Evolutionary conservation across 1,140 invertebrate genomes (phyloP).

Genomic region (Drosophila murphyi): DNA sequence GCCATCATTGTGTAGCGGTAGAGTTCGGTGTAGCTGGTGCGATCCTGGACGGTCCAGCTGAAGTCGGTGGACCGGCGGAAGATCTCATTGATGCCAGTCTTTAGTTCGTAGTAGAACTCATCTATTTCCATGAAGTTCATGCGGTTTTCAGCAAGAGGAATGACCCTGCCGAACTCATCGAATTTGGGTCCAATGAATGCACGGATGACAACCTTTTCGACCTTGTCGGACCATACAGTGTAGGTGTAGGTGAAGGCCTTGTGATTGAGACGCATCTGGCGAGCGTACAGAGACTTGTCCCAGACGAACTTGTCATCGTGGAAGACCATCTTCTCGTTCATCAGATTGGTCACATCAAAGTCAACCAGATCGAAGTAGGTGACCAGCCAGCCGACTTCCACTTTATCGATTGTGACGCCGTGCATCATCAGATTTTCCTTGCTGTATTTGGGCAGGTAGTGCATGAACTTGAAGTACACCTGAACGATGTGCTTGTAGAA

Average conservation of each 20-base stretch:
- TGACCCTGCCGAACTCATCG: conserved; percentile 85
- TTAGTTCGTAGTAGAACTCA: conserved; percentile 85
- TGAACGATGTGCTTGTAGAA: conserved; percentile 87
- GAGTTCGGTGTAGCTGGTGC: conserved; percentile 82
- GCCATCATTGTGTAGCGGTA: conserved; percentile 84
- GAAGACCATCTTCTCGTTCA: conserved; percentile 84
- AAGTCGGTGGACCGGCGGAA: conserved; percentile 85
- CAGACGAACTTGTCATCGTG: conserved; percentile 76
- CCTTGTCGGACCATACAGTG: conserved; percentile 84
- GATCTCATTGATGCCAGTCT: conserved; percentile 84
- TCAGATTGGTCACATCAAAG: conserved; percentile 76
- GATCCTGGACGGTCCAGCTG: conserved; percentile 81
- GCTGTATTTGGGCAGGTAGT: conserved; percentile 87
- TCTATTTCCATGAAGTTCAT: conserved; percentile 86
- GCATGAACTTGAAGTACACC: conserved; percentile 86
- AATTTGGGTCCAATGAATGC: conserved; percentile 83
- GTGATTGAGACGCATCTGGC: conserved; percentile 87
- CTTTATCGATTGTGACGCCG: conserved; percentile 87
- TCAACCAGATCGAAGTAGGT: conserved; percentile 83
- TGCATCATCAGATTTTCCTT: conserved; percentile 86
- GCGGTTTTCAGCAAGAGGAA: conserved; percentile 85
- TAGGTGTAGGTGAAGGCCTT: conserved; percentile 84
- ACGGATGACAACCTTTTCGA: conserved; percentile 70
- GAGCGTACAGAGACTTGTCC: conserved; percentile 84
- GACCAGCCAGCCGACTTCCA: conserved; percentile 85